A percentile compares a stretch with the other conserved stretches of the same genome.
Evolutionary conservation across 2,888 invertebrate genomes (phyloP).

Genomic region (Drosophila picticornis): DNA sequence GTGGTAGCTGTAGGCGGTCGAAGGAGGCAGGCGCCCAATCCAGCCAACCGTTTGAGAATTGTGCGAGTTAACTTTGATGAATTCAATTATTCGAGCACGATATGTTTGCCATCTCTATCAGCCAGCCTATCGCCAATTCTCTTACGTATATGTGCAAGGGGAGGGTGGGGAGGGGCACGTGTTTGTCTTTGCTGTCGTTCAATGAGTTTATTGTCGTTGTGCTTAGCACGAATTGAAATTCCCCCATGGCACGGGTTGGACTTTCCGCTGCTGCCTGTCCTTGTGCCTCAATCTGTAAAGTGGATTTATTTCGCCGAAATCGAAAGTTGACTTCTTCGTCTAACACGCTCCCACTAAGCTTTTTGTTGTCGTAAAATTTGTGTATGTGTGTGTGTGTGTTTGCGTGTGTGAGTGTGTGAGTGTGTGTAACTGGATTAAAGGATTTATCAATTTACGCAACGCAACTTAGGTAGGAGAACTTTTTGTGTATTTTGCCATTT

Average conservation of each 20-base stretch:
- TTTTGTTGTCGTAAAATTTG: conserved; percentile 36
- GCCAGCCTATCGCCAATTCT: conserved; percentile 26
- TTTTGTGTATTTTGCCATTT: conserved; percentile 31
- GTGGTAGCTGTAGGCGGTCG: conserved; percentile 5
- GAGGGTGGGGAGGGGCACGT: conserved; percentile 38
- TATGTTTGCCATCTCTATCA: conserved; percentile 41
- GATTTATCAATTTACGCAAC: conserved; percentile 77
- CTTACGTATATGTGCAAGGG: conserved; percentile 3
- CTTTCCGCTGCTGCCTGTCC: conserved; percentile 20
- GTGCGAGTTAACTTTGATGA: conserved; percentile 81
- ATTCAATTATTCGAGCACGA: conserved; percentile 75
- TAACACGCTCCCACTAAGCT: conserved; percentile 43
- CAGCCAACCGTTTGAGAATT: conserved; percentile 65
- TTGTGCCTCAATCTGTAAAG: conserved; percentile 71
- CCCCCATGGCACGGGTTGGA: conserved; percentile 37
- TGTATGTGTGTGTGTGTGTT: conserved; percentile 7
- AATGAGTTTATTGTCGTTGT: conserved; percentile 74
- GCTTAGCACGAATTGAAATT: conserved; percentile 73
- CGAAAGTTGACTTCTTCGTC: conserved; percentile 72
- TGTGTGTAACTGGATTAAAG: conserved; percentile 62
- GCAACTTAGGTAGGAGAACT: conserved; percentile 48
- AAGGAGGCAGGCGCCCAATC: background rate
- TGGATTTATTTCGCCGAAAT: conserved; percentile 77
- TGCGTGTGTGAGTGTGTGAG: conserved; percentile 17
- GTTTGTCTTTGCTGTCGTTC: conserved; percentile 66